phyloP scores from a whole-genome alignment of 1,140 invertebrate species.

The Gryllus bimaculatus region DNA sequence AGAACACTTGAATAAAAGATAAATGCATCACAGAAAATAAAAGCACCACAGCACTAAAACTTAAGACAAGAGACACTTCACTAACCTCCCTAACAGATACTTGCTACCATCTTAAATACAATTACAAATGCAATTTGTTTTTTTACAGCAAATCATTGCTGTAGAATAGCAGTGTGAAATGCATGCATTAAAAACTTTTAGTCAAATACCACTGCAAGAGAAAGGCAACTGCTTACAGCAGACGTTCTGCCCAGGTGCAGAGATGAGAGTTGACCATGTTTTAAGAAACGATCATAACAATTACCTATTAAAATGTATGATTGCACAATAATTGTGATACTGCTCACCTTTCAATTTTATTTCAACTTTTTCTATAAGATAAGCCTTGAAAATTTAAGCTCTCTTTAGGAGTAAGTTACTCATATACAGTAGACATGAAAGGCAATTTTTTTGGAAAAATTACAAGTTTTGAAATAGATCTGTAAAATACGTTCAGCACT shows the following conservation, averaged over 20 bases:
- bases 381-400: background rate
- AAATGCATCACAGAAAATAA: background rate
- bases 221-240: background rate
- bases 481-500: no score
- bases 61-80: background rate
- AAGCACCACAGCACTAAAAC: background rate
- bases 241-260: background rate
- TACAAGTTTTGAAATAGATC: background rate
- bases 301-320: background rate
- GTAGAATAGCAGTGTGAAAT: background rate
- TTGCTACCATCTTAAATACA: background rate
- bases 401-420: background rate
- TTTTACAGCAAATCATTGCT: background rate
- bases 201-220: background rate
- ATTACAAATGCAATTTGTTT: background rate
- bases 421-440: background rate
- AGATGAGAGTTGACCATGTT: background rate
- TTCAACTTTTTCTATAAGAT: background rate
- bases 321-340: background rate
- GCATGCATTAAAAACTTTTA: background rate
- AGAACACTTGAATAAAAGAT: background rate
- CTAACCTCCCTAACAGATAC: background rate
- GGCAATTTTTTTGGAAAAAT: background rate
- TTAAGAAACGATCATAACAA: background rate
- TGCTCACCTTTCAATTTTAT: background rate